These are phyloP conservation scores for Microctenopoma steveboyesi DNA, from an alignment of 2,797 vertebrate species.

Conservation along the genomic window DNA sequence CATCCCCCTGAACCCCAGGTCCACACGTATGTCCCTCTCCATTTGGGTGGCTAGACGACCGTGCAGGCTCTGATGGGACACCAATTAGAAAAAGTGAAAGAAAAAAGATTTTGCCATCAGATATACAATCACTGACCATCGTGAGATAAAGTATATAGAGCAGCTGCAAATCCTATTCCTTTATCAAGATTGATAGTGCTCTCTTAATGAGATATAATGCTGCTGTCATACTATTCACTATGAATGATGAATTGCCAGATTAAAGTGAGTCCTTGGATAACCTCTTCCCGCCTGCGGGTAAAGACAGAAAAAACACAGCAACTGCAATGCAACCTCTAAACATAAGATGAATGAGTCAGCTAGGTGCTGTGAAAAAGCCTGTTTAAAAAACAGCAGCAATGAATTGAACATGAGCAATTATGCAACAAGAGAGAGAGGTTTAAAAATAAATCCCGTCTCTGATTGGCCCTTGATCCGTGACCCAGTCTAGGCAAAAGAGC, in stretches of 20 bases:
- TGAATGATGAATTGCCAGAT: conserved; percentile 43
- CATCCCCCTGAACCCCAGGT: conserved; percentile 91
- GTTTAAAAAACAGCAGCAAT: conserved; percentile 42
- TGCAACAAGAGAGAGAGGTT: conserved; percentile 40
- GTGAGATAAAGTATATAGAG: conserved; percentile 9
- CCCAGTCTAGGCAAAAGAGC: conserved; percentile 51
- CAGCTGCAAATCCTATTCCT: conserved; percentile 5
- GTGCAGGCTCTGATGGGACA: conserved; percentile 84
- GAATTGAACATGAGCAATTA: conserved; percentile 64
- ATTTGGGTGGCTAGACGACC: conserved; percentile 82
- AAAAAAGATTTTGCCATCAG: conserved; percentile 2
- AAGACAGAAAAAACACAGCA: conserved; percentile 21
- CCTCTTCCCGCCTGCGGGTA: conserved; percentile 10
- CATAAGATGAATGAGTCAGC: conserved; percentile 59
- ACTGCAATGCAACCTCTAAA: conserved; percentile 34
- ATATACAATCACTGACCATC: background rate
- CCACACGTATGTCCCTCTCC: conserved; percentile 89
- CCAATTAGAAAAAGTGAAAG: conserved; percentile 4
- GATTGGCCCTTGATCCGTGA: conserved; percentile 41
- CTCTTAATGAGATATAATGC: conserved; percentile 32
- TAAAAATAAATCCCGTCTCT: conserved; percentile 59
- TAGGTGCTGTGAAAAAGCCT: conserved; percentile 32
- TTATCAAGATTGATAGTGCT: conserved; percentile 20
- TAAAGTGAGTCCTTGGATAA: conserved; percentile 28
- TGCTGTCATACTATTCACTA: conserved; percentile 20